phyloP scores from a whole-genome alignment of 2,797 vertebrate genomes.

The Amblyopsis hoosieri region DNA sequence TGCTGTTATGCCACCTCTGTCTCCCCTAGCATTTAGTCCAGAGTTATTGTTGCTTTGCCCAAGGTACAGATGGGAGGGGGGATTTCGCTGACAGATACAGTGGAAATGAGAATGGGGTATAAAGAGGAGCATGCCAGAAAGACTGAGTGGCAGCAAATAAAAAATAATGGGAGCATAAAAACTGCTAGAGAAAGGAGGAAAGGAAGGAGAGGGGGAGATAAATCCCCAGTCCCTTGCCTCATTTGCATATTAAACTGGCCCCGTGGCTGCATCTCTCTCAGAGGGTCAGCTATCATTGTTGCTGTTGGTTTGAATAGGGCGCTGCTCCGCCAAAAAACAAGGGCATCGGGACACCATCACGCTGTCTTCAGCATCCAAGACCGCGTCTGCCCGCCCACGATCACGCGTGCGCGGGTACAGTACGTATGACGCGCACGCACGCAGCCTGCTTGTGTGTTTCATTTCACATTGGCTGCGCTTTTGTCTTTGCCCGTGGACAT shows the following conservation, averaged over 20 bases:
- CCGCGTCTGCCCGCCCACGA: neutral
- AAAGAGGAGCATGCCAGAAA: neutral
- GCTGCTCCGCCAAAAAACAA: conserved; percentile 57
- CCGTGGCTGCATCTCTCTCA: conserved; percentile 60
- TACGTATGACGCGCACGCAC: neutral
- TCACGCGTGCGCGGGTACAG: conserved; percentile 1
- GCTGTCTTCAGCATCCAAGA: conserved; percentile 2
- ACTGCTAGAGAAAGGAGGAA: conserved; percentile 7
- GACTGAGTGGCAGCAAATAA: neutral
- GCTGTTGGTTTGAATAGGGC: conserved; percentile 65
- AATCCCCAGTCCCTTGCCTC: conserved; percentile 52
- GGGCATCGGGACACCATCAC: conserved; percentile 61
- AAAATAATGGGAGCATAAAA: conserved; percentile 14
- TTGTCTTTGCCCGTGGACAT: conserved; percentile 79
- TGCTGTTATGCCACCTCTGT: conserved; percentile 66
- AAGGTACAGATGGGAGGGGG: conserved; percentile 32
- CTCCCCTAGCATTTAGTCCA: conserved; percentile 58
- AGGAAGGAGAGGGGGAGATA: conserved; percentile 19
- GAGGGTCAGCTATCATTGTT: conserved; percentile 68
- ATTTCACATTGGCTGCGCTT: conserved; percentile 72
- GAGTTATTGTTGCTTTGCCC: conserved; percentile 52
- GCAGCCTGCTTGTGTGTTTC: conserved; percentile 45
- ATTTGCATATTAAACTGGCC: conserved; percentile 74
- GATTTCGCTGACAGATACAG: conserved; percentile 42
- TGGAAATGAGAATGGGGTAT: neutral